Evolutionary conservation across 2,888 invertebrate species (phyloP).

Genomic region (Athetis lepigone): DNA sequence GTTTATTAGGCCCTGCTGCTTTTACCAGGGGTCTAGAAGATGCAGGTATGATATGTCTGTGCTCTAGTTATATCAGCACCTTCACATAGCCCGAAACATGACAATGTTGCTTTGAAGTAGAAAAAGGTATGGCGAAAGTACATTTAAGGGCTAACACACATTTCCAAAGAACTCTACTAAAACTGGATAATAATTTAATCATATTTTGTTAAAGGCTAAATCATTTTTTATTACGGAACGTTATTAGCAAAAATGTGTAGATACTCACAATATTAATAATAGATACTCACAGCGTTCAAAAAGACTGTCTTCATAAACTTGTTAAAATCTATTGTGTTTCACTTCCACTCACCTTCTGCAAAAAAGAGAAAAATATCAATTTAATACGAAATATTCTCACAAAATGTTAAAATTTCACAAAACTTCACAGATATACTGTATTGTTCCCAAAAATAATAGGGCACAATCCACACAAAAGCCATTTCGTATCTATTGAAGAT

Average conservation of each 20-base stretch:
- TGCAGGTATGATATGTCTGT: no score
- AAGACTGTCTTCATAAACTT: conserved; percentile 54
- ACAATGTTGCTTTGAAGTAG: no score
- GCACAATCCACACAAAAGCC: conserved; percentile 68
- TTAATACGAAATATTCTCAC: conserved; percentile 76
- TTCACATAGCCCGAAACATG: no score
- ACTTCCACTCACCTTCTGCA: conserved; percentile 87
- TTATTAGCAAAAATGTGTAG: background rate
- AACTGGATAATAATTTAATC: background rate
- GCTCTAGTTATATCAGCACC: no score
- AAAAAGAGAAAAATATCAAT: conserved; percentile 74
- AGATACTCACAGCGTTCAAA: conserved; percentile 42
- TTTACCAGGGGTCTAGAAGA: no score
- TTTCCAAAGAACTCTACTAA: no score
- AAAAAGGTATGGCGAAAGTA: no score
- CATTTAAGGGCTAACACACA: no score
- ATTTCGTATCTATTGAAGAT: conserved; percentile 73
- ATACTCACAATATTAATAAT: background rate
- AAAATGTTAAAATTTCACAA: conserved; percentile 65
- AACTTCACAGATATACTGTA: conserved; percentile 63
- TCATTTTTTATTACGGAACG: no score
- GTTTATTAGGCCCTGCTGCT: no score
- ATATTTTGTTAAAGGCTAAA: background rate
- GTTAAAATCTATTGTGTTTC: conserved; percentile 52
- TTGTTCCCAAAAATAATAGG: conserved; percentile 75